A percentile compares a stretch with the other conserved stretches of the same genome.
Evolutionary conservation across 92 coral and sea anemone species (phyloP).

Genomic region (Actinernus sp.): DNA sequence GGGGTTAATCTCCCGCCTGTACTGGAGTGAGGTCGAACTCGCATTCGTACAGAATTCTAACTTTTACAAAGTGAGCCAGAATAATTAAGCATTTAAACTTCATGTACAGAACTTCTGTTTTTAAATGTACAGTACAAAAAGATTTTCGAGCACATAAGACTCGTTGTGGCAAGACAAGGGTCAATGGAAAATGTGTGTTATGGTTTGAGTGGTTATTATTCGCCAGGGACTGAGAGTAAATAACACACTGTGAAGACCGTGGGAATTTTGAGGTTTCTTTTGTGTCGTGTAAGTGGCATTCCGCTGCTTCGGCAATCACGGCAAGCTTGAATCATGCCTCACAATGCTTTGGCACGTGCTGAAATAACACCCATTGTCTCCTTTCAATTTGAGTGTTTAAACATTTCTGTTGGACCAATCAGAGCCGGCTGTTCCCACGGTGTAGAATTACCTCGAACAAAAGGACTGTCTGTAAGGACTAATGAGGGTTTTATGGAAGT

Average conservation of each 20-base stretch:
- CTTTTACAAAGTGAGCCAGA: no score
- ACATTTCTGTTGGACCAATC: conserved; percentile 68
- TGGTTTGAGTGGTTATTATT: conserved; percentile 3
- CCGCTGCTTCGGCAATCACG: conserved; percentile 20
- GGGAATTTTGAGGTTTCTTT: conserved; percentile 76
- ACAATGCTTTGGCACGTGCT: conserved; percentile 80
- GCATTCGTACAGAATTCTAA: no score
- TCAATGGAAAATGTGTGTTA: not conserved
- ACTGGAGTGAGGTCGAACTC: no score
- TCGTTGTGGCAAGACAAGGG: not conserved
- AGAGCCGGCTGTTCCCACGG: conserved; percentile 85
- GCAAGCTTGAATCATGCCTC: conserved; percentile 53
- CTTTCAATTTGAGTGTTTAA: conserved; percentile 43
- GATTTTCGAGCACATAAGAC: not conserved
- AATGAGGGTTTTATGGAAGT: conserved; percentile 51
- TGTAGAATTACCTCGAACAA: conserved; percentile 54
- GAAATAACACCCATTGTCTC: conserved; percentile 71
- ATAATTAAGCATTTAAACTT: no score
- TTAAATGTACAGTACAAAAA: not conserved
- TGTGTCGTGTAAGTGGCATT: conserved; percentile 55
- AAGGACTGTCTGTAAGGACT: conserved; percentile 57
- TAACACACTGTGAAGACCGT: conserved; percentile 50
- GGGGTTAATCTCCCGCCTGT: no score
- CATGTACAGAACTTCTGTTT: no score
- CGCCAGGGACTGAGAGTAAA: conserved; percentile 10